phyloP scores from a whole-genome alignment of 2,888 invertebrate genomes.

The Thalpophila matura region DNA sequence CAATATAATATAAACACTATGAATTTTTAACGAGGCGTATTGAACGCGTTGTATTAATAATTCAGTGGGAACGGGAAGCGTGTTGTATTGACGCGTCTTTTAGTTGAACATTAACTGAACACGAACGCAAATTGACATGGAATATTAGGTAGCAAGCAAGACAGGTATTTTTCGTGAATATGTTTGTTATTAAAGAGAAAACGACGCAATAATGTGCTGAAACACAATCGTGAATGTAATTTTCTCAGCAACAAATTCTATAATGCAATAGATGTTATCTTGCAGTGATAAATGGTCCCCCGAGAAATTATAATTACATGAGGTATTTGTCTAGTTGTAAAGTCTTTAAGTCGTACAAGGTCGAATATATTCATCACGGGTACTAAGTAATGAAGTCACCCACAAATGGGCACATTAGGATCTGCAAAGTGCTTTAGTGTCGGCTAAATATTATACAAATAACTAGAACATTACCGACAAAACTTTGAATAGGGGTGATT shows the following conservation, averaged over 20 bases:
- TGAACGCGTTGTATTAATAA: slow-evolving; percentile 63
- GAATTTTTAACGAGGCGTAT: slow-evolving; percentile 64
- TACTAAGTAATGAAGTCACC: slow-evolving; percentile 42
- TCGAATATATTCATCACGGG: slow-evolving; percentile 30
- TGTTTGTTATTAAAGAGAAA: slow-evolving; percentile 14
- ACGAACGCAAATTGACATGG: slow-evolving; percentile 25
- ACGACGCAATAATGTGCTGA: slow-evolving; percentile 5
- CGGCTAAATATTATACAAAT: slow-evolving; percentile 7
- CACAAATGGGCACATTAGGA: slow-evolving; percentile 34
- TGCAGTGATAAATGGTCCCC: slow-evolving; percentile 18
- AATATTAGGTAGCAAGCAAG: slow-evolving; percentile 6
- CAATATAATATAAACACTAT: slow-evolving; percentile 48
- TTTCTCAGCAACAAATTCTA: not conserved
- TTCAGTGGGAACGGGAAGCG: slow-evolving; percentile 48
- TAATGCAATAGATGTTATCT: slow-evolving; percentile 17
- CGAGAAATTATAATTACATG: slow-evolving; percentile 4
- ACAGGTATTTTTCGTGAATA: slow-evolving; percentile 5
- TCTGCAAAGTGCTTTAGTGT: slow-evolving; percentile 21
- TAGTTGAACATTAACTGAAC: slow-evolving; percentile 27
- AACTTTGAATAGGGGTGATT: slow-evolving; percentile 29
- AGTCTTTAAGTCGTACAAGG: slow-evolving; percentile 17
- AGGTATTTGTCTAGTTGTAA: not conserved
- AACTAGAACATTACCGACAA: slow-evolving; percentile 13
- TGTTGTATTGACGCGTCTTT: slow-evolving; percentile 36
- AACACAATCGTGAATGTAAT: not conserved